A percentile compares a stretch with the other conserved stretches of the same genome.
Evolutionary conservation across 2,113 vertebrate genomes (phyloP).

Genomic region (Madoqua kirkii): DNA sequence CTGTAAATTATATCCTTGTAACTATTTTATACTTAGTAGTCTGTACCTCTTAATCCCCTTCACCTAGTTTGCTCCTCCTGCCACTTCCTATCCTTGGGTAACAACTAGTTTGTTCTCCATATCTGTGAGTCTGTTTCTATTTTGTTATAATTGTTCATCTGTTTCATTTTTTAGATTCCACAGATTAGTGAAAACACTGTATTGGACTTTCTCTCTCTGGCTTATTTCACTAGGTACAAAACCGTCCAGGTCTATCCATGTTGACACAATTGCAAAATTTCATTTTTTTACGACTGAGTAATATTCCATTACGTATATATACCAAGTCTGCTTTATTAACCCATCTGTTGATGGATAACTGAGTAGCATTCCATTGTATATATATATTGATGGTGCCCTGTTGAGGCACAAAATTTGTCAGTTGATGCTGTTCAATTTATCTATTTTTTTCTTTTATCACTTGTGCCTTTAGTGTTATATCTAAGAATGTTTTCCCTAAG

Average conservation of each 20-base stretch:
- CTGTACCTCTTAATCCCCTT: background rate
- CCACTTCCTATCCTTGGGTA: background rate
- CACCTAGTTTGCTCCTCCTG: background rate
- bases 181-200: background rate
- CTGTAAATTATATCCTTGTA: background rate
- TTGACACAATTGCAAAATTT: background rate
- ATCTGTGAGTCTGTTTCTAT: background rate
- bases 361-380: background rate
- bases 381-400: background rate
- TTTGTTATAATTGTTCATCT: background rate
- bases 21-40: background rate
- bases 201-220: background rate
- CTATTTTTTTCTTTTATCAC: background rate
- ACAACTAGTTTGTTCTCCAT: background rate
- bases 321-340: background rate
- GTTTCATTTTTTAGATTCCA: background rate
- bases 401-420: background rate
- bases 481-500: background rate
- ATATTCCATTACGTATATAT: background rate
- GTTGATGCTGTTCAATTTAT: background rate
- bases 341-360: background rate
- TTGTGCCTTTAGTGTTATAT: background rate
- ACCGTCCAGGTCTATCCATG: background rate
- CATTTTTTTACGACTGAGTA: background rate
- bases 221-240: background rate